Evolutionary conservation across 2,888 invertebrate genomes (phyloP), one percentile per base, ranked within the genome.

Genomic region (Chrysotoxum bicinctum): DNA sequence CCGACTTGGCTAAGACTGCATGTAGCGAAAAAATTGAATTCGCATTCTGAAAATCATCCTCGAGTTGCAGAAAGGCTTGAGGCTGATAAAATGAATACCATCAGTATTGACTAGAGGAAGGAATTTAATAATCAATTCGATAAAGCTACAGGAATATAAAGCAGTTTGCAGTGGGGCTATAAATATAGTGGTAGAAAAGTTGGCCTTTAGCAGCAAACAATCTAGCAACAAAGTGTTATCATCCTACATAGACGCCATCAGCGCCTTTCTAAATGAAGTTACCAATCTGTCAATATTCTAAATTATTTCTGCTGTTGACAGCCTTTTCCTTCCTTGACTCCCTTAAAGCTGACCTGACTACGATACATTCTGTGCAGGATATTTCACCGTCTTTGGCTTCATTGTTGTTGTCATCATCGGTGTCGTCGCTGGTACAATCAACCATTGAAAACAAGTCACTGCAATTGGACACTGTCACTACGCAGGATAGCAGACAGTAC

Each of bases 261-360:
- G 84, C 81, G 85, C 77, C 72, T 69, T 70, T 87, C 90, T 91
- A 91, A 91, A 91, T 91, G 91, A 91, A 91, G 91, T 91, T 91
- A 91, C 90, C 91, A 91, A 90, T 89, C 90, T 91, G 90, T 90
- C 91, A 90, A 90, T 90, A 90, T 90, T 89, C 90, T 90, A 91
- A 91, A 90, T 90, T 91, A 90, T 90, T 91, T 91, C 91, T 92
- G 92, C 91, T 91, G 91, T 89, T 91, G 91, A 92, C 91, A 90
- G 91, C 91, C 88, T 89, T 91, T 89, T 90, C 89, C 90, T 89
- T 90, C 89, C 89, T 89, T 87, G 88, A 89, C 89, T 90, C 90
- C 89, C 89, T 88, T 84, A 87, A 88, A 87, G 86, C 87, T 87
- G 80, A 80, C 50, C 79, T 76, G 78, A 86, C 81, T 85, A 40